phyloP scores from a whole-genome alignment of 1,140 invertebrate species.

The Bombus pyrosoma region DNA sequence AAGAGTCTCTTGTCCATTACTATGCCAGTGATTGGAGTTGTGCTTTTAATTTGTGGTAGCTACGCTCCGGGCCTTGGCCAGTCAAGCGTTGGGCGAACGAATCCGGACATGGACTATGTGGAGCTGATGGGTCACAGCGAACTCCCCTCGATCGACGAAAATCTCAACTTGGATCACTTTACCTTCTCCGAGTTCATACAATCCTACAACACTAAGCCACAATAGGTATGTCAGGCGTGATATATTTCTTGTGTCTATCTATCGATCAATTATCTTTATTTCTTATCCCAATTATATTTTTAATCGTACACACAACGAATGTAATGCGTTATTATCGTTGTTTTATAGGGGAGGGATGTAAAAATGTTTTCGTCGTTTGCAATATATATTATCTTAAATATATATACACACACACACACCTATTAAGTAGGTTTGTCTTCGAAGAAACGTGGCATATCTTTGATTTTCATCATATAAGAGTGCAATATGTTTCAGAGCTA shows the following conservation, averaged over 20 bases:
- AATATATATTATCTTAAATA: not conserved
- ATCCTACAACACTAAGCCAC: slow-evolving; percentile 75
- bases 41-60: slow-evolving; percentile 81
- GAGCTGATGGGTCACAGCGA: slow-evolving; percentile 77
- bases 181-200: slow-evolving; percentile 79
- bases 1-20: slow-evolving; percentile 18
- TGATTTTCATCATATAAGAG: slow-evolving; percentile 12
- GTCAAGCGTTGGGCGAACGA: slow-evolving; percentile 75
- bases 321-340: slow-evolving; percentile 31
- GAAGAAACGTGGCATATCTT: slow-evolving; percentile 13
- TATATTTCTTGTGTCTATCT: not conserved
- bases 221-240: slow-evolving; percentile 71
- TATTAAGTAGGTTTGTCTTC: not conserved
- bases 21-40: slow-evolving; percentile 82
- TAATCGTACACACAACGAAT: slow-evolving; percentile 3
- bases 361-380: slow-evolving; percentile 1
- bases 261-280: slow-evolving; percentile 21
- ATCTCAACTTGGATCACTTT: slow-evolving; percentile 79
- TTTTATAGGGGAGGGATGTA: slow-evolving; percentile 57
- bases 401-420: not conserved
- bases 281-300: slow-evolving; percentile 27
- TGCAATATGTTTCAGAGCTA: slow-evolving; percentile 48
- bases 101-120: slow-evolving; percentile 79
- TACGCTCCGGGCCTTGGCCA: slow-evolving; percentile 81
- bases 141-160: slow-evolving; percentile 78